Evolutionary conservation across 2,113 vertebrate genomes (phyloP).

Genomic region (Nesogale talazaci): DNA sequence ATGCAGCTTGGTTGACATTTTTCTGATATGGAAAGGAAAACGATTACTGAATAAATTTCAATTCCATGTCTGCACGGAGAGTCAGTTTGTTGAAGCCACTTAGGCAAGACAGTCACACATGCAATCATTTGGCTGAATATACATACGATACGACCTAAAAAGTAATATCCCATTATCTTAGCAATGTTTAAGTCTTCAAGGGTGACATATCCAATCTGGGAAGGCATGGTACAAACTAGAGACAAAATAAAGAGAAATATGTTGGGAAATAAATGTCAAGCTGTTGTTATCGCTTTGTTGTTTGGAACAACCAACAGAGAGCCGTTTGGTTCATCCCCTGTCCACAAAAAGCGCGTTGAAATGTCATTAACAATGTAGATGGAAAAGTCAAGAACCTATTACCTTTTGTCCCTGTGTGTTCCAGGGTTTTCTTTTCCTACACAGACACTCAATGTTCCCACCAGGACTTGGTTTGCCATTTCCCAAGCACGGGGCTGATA

Average conservation of each 20-base stretch:
- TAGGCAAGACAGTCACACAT: background rate
- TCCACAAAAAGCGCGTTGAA: background rate
- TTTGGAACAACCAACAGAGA: conserved; percentile 45
- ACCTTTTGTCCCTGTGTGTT: too few species aligned
- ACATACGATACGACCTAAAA: background rate
- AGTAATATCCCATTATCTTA: background rate
- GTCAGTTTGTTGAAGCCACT: background rate
- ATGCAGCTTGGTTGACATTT: background rate
- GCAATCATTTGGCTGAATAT: background rate
- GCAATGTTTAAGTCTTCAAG: background rate
- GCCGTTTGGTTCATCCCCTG: background rate
- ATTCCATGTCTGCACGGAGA: background rate
- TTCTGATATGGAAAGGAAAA: conserved; percentile 10
- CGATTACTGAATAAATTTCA: background rate
- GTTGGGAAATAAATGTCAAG: conserved; percentile 35
- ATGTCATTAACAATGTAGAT: background rate
- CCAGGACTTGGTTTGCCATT: too few species aligned
- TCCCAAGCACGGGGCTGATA: too few species aligned
- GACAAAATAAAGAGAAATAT: conserved; percentile 9
- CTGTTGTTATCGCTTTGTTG: background rate
- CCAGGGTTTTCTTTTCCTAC: too few species aligned
- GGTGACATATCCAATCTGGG: background rate
- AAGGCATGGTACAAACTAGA: background rate
- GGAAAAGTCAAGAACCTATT: too few species aligned
- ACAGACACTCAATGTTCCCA: too few species aligned